phyloP scores from a whole-genome alignment of 2,888 invertebrate species.

The Timandra comae region DNA sequence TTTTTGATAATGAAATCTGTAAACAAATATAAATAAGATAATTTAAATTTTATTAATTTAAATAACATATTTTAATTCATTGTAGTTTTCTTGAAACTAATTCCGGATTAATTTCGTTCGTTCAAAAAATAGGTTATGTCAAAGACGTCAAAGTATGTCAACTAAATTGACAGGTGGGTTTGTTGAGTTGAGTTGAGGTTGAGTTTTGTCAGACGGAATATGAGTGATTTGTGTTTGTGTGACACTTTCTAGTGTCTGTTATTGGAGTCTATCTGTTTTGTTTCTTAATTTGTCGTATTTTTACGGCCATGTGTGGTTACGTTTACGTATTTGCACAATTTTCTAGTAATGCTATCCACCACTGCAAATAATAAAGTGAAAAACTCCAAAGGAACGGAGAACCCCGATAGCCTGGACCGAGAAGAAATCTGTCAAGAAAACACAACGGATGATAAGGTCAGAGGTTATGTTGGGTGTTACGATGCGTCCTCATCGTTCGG shows the following conservation, averaged over 20 bases:
- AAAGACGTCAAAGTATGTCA: no score
- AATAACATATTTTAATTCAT: no score
- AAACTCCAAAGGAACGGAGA: slow-evolving; percentile 75
- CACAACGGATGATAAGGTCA: slow-evolving; percentile 72
- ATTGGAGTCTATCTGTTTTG: slow-evolving; percentile 55
- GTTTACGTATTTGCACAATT: slow-evolving; percentile 43
- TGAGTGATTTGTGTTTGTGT: slow-evolving; percentile 26
- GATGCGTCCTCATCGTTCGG: slow-evolving; percentile 65
- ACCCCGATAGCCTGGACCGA: slow-evolving; percentile 64
- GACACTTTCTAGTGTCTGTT: slow-evolving; percentile 40
- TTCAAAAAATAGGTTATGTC: no score
- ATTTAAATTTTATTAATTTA: no score
- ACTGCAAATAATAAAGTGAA: slow-evolving; percentile 79
- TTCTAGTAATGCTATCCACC: slow-evolving; percentile 81
- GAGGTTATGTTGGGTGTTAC: slow-evolving; percentile 70
- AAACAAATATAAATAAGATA: no score
- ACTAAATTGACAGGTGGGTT: no score
- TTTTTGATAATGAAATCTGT: no score
- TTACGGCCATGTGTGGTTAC: slow-evolving; percentile 67
- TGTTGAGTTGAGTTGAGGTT: no score
- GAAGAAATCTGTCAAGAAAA: slow-evolving; percentile 68
- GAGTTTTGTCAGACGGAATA: slow-evolving; percentile 18
- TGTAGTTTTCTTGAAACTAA: no score
- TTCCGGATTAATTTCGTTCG: no score
- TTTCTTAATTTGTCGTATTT: slow-evolving; percentile 56